Evolutionary conservation across 2,797 vertebrate genomes (phyloP), one percentile per base, ranked within the genome.

Genomic region (Oophaga sylvatica): DNA sequence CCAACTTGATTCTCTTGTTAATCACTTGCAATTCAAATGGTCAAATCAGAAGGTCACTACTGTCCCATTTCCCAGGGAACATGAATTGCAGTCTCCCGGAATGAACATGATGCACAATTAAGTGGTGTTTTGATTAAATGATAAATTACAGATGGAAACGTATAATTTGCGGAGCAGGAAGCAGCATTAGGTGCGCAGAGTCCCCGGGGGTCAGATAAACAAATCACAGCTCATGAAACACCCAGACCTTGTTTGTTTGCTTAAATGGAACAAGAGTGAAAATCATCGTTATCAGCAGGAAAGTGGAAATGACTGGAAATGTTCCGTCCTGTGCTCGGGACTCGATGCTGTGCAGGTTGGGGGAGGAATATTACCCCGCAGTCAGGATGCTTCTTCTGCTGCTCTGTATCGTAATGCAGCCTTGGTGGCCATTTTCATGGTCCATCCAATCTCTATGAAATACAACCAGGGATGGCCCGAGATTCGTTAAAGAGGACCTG

Each of bases 111-210:
- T 77, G 68, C 48, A 26, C 87, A 59, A 88, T 85, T 88, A 85
- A 81, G 78, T 60, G 78, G 45, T 81, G 87, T 81, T 85, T 65
- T 88, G 87, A 88, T 88, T 88, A 88, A 88, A 88, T 88, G 87
- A 88, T 85, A 88, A 85, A 88, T 88, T 85, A 81, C 83, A 75
- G 83, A 85, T 85, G 87, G 70, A 85, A 81, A 88, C 31, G 76
- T 88, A 68, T 81, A 81, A 88, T 85, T 81, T 88, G 57, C 73
- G 5, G 45, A 29, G 75, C 59, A 88, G 78, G 48, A 81, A 81
- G 70, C 70, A 15, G 78, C 83, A 77, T 45, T 88, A 83, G 67
- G 81, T 31, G 76, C 8, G 59, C 31, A 2, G 20, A 0, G 87
- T 81, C 87, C 48, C 70, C 87, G 15, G 59, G 83, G 87, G 87